These are phyloP conservation scores for Hafferia zeledoni DNA, from an alignment of 2,797 vertebrate genomes.

Conservation along the genomic window DNA sequence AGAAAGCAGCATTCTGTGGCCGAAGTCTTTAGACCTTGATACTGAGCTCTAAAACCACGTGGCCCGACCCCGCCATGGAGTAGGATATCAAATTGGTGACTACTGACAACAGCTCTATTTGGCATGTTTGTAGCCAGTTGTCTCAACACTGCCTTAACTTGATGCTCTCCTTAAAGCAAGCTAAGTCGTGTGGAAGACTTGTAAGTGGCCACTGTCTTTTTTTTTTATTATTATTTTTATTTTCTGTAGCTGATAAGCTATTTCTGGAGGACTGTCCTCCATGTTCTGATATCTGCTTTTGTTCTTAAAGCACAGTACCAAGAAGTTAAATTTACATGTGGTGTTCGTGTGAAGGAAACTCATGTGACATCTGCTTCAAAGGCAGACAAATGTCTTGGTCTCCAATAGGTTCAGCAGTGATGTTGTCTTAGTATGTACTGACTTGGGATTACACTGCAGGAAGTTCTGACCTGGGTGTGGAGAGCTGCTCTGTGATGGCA, in stretches of 20 bases:
- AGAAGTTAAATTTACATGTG: conserved; percentile 60
- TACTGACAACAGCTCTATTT: conserved; percentile 57
- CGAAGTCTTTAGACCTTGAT: conserved; percentile 25
- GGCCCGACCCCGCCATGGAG: not conserved
- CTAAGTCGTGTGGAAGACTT: conserved; percentile 64
- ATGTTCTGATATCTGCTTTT: conserved; percentile 54
- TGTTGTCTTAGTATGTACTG: conserved; percentile 64
- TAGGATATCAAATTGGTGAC: conserved; percentile 55
- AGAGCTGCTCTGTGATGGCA: not conserved
- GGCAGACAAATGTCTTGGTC: conserved; percentile 57
- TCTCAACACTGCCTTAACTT: conserved; percentile 71
- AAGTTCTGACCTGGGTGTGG: conserved; percentile 44
- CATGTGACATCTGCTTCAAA: conserved; percentile 56
- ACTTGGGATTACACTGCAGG: conserved; percentile 47
- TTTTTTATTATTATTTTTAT: not conserved
- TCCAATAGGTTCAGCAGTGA: conserved; percentile 59
- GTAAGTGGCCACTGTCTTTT: conserved; percentile 64
- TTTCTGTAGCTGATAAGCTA: conserved; percentile 67
- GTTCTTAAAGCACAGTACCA: conserved; percentile 67
- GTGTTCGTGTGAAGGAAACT: conserved; percentile 66
- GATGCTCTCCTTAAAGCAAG: conserved; percentile 61
- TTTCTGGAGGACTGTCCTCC: conserved; percentile 57
- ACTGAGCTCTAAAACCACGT: conserved; percentile 15
- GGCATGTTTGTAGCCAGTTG: conserved; percentile 58
- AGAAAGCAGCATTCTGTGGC: conserved; percentile 23